These are phyloP conservation scores for Druceiella hillmani DNA, from an alignment of 2,888 invertebrate genomes.

Conservation along the genomic window DNA sequence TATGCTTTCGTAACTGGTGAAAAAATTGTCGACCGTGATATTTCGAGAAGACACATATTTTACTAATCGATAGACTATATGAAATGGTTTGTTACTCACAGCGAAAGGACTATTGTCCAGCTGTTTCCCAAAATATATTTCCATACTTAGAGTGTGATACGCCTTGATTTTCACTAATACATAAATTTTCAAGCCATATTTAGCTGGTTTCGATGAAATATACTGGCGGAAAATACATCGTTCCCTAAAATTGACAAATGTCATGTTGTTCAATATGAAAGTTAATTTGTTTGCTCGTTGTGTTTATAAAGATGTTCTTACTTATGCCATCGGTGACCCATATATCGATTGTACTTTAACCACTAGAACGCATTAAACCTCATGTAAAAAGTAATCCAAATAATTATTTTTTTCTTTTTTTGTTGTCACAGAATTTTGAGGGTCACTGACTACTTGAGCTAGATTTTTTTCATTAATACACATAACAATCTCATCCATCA, in stretches of 20 bases:
- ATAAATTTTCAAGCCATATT: background rate
- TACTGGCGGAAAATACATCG: background rate
- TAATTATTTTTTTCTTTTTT: background rate
- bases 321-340: background rate
- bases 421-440: background rate
- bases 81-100: background rate
- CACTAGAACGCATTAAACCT: background rate
- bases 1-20: background rate
- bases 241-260: background rate
- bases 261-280: background rate
- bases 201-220: background rate
- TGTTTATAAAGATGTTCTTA: background rate
- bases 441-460: background rate
- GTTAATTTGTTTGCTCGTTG: background rate
- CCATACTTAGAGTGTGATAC: background rate
- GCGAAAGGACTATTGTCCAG: background rate
- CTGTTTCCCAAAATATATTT: background rate
- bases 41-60: background rate
- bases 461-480: background rate
- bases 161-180: background rate
- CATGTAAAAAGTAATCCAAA: background rate
- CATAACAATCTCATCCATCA: background rate
- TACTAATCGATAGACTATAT: background rate
- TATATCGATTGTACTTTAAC: background rate
- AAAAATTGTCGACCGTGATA: background rate